Evolutionary conservation across 2,797 vertebrate species (phyloP).

Genomic region (Onychomys torridus): DNA sequence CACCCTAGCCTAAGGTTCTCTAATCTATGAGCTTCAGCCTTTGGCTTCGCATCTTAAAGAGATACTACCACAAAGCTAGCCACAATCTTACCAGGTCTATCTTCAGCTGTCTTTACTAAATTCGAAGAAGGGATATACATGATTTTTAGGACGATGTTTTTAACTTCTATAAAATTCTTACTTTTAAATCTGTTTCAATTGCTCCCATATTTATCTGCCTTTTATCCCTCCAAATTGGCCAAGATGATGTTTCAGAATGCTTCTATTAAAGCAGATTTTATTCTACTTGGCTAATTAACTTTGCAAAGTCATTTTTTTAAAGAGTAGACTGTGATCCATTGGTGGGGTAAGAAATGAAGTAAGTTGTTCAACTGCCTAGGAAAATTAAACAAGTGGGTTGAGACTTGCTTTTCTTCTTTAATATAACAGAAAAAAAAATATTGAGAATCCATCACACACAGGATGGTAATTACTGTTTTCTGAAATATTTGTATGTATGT

Average conservation of each 20-base stretch:
- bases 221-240: neutral
- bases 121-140: neutral
- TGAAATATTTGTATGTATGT: neutral
- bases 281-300: constrained; percentile 49
- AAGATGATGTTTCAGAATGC: constrained; percentile 6
- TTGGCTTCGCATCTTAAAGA: neutral
- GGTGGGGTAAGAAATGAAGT: constrained; percentile 22
- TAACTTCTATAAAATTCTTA: constrained; percentile 13
- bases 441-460: neutral
- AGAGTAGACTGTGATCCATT: neutral
- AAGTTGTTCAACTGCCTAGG: neutral
- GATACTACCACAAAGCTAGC: neutral
- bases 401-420: neutral
- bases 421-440: neutral
- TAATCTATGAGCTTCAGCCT: neutral
- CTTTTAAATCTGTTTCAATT: constrained; percentile 16
- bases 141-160: neutral
- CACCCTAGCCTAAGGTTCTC: neutral
- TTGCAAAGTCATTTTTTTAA: constrained; percentile 46
- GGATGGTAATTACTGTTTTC: neutral
- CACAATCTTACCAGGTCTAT: neutral
- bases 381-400: constrained; percentile 4
- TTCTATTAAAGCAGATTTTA: neutral
- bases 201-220: neutral
- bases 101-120: neutral